Base-by-base conservation (phyloP, 30 jellyfish, hydroid and myxozoan species). In the Pseudorhiza aurosa region DNA sequence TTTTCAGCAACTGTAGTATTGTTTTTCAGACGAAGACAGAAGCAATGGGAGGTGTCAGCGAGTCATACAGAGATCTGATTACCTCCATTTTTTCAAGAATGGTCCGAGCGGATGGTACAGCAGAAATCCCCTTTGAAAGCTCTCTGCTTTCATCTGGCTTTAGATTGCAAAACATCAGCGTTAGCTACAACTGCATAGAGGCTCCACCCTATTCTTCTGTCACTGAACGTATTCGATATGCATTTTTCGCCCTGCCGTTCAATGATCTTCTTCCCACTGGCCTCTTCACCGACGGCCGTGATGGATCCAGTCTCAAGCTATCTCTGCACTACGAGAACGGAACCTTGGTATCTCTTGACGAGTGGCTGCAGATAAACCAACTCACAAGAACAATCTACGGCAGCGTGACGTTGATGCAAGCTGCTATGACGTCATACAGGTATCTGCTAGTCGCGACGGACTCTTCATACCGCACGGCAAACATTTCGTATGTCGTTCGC, bases 181-280 rank as follows among this genome's bases (percentile, higher is more conserved):
- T 65, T 27, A 90, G 93, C 65, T 83, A 83, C 28, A 94, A 78
- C 30, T 90, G 98, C 78, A 90, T 90, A 22, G 98, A 90, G 45
- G 82, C 78, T 27, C 96, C 98, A 7, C 98, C 98, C 19, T 58
- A 59, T 8, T 55, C 96, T 17, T 28, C 11, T 15, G 58, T 56
- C 7, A 49, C 42, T n/a, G 24, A 50, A n/a, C 27, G 28, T 22
- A 83, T 19, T 4, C 78, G 74, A 30, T 77, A 83, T 57, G 95
- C 96, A 8, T 50, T 21, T 42, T 65, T 85, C 39, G 76, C 96
- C 56, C 26, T 51, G 31, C 73, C 42, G 5, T 69, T 82, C 65
- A 57, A 42, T 24, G 82, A 82, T 45, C 12, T 24, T 15, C 22
- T 82, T 10, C 72, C 94, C 0, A 3, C 9, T 22, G 60, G 40